These are phyloP conservation scores for Leucophenga varia DNA, from an alignment of 1,140 invertebrate genomes.

Conservation along the genomic window DNA sequence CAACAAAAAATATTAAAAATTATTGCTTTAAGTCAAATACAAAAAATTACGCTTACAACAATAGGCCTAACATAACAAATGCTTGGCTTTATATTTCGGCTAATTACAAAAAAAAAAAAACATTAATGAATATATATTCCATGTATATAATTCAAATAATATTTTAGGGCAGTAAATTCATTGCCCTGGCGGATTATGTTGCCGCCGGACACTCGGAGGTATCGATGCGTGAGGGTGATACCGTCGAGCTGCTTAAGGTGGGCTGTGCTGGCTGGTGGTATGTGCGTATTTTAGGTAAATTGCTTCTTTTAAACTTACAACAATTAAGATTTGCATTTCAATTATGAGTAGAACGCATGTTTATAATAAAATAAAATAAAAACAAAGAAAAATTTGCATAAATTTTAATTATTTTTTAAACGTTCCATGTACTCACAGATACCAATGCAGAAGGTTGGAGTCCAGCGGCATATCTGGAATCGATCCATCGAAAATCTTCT, in stretches of 20 bases:
- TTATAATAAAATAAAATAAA: background rate
- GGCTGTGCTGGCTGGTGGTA: conserved; percentile 97
- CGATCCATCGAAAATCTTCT: conserved; percentile 70
- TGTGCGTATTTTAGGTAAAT: conserved; percentile 75
- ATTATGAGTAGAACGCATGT: conserved; percentile 5
- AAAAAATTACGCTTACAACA: too few species aligned
- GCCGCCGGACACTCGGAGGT: conserved; percentile 86
- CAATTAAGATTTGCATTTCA: too few species aligned
- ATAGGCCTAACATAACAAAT: too few species aligned
- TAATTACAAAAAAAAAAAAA: too few species aligned
- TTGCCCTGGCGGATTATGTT: conserved; percentile 88
- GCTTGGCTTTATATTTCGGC: conserved; percentile 1
- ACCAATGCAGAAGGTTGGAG: conserved; percentile 85
- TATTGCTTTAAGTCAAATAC: too few species aligned
- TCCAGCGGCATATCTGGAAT: conserved; percentile 88
- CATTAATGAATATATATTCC: too few species aligned
- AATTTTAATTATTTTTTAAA: background rate
- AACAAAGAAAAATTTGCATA: background rate
- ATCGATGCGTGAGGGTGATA: conserved; percentile 84
- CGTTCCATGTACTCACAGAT: conserved; percentile 52
- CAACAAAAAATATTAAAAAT: too few species aligned
- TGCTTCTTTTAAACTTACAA: background rate
- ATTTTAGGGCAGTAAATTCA: conserved; percentile 73
- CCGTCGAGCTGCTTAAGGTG: conserved; percentile 82
- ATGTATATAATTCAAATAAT: too few species aligned